phyloP scores from a whole-genome alignment of 2,113 vertebrate genomes.

The Odontophorus gujanensis region DNA sequence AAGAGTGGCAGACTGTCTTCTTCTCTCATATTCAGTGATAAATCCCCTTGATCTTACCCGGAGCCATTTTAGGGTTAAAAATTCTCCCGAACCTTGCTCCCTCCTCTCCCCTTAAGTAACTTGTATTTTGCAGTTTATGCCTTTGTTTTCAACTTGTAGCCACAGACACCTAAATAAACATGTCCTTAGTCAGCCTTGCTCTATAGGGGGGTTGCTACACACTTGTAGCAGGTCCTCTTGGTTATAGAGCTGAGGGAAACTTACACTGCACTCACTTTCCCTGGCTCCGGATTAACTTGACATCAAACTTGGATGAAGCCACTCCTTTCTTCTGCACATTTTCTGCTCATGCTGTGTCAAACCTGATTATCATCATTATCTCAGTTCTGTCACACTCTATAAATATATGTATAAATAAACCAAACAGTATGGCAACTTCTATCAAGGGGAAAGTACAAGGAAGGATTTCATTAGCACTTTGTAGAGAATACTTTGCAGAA shows the following conservation, averaged over 20 bases:
- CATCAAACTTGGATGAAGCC: conserved; percentile 1
- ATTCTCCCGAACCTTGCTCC: fast-evolving
- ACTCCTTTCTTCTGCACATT: conserved; percentile 40
- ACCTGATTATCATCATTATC: conserved; percentile 33
- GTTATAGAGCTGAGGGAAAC: not conserved
- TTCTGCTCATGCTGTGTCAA: conserved; percentile 32
- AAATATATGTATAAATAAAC: conserved; percentile 48
- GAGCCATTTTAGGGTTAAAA: not conserved
- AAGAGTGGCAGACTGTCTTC: not conserved
- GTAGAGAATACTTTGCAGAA: not conserved
- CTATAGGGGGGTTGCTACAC: not conserved
- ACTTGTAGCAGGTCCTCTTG: not conserved
- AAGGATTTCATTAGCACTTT: not conserved
- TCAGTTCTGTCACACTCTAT: conserved; percentile 41
- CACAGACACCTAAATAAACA: not conserved
- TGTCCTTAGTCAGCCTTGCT: fast-evolving
- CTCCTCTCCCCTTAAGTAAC: fast-evolving
- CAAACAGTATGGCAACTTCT: not conserved
- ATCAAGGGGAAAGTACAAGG: not conserved
- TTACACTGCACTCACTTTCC: not conserved
- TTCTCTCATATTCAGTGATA: not conserved
- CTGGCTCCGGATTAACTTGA: not conserved
- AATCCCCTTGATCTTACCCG: not conserved
- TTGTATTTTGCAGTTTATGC: not conserved
- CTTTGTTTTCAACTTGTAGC: not conserved